Evolutionary conservation across 2,888 invertebrate genomes (phyloP).

Genomic region (Drosophila mercatorum): DNA sequence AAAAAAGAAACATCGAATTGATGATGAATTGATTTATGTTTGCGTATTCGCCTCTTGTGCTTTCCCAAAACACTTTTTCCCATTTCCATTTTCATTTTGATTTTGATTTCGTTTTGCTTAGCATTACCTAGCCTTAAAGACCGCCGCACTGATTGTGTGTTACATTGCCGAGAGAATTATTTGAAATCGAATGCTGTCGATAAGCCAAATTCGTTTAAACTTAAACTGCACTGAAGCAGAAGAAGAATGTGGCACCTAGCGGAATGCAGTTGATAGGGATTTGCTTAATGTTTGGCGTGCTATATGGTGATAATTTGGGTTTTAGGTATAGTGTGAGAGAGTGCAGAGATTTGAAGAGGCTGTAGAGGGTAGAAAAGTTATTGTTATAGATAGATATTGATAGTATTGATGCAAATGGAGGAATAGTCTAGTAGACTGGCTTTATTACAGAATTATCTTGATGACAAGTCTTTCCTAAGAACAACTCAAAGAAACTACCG

Average conservation of each 20-base stretch:
- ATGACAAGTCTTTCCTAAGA: too few species aligned
- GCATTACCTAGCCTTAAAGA: constrained; percentile 3
- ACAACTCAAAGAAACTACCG: too few species aligned
- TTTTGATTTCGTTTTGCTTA: constrained; percentile 4
- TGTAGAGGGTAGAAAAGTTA: too few species aligned
- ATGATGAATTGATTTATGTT: constrained; percentile 72
- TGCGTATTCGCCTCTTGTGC: constrained; percentile 25
- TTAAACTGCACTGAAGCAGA: constrained; percentile 2
- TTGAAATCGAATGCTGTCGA: constrained; percentile 16
- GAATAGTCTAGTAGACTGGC: too few species aligned
- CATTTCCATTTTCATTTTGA: constrained; percentile 20
- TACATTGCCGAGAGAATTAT: constrained; percentile 19
- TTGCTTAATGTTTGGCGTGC: neutral
- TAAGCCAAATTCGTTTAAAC: constrained; percentile 20
- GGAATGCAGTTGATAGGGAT: neutral
- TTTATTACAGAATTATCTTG: too few species aligned
- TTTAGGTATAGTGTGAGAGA: neutral
- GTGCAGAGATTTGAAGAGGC: too few species aligned
- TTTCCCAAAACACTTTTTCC: constrained; percentile 28
- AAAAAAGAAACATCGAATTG: constrained; percentile 53
- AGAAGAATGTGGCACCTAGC: constrained; percentile 1
- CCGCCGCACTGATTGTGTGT: constrained; percentile 31
- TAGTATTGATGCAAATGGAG: too few species aligned
- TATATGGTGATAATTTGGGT: neutral
- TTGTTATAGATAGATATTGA: too few species aligned